These are phyloP conservation scores for Columbina picui DNA, from an alignment of 2,113 vertebrate genomes.

Conservation along the genomic window DNA sequence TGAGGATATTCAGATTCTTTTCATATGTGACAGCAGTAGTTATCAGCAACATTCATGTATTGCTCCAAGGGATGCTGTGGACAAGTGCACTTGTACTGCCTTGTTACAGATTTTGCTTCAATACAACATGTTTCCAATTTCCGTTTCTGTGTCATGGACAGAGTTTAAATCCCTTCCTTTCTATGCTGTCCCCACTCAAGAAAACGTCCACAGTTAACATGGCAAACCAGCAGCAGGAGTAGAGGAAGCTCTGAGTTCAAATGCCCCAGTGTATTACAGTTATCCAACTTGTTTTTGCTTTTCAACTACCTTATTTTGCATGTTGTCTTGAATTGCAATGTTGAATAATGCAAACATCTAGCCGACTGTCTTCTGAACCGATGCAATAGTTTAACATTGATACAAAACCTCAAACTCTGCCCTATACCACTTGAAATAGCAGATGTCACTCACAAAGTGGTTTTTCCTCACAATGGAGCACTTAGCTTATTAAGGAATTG, in stretches of 20 bases:
- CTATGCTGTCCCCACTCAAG: background rate
- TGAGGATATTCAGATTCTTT: background rate
- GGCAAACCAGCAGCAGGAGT: background rate
- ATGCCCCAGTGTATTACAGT: background rate
- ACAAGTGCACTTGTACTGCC: background rate
- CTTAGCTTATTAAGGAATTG: no score
- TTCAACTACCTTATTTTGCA: background rate
- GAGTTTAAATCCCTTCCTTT: background rate
- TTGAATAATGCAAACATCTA: background rate
- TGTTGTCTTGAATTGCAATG: background rate
- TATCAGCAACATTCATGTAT: background rate
- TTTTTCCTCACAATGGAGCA: background rate
- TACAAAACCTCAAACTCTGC: background rate
- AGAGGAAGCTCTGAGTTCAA: background rate
- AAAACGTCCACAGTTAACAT: background rate
- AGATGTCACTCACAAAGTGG: background rate
- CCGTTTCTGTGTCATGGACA: background rate
- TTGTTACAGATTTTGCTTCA: background rate
- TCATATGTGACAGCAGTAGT: background rate
- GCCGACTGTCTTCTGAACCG: background rate
- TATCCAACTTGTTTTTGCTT: background rate
- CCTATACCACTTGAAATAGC: background rate
- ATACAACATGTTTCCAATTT: background rate
- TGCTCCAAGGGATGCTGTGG: background rate
- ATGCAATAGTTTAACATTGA: background rate